These are phyloP conservation scores for Xyrichtys novacula DNA, from an alignment of 2,797 vertebrate species.

Conservation along the genomic window DNA sequence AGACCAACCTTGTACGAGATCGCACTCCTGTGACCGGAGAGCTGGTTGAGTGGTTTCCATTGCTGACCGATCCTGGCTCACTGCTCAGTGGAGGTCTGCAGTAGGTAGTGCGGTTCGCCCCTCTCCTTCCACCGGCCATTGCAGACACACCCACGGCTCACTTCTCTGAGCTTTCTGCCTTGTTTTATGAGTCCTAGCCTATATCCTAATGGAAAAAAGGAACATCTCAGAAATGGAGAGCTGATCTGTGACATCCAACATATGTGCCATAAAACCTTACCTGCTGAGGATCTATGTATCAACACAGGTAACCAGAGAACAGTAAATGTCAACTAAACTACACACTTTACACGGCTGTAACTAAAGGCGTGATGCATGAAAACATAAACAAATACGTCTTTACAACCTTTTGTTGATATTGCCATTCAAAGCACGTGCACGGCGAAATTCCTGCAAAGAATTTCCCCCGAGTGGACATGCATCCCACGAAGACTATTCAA, in stretches of 20 bases:
- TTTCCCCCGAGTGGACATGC: neutral
- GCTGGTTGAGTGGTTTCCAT: constrained; percentile 89
- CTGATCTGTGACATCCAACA: neutral
- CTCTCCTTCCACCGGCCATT: constrained; percentile 97
- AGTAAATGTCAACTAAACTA: no score
- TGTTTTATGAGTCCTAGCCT: constrained; percentile 7
- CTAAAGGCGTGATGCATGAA: neutral
- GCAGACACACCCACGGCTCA: constrained; percentile 70
- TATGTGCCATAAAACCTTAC: neutral
- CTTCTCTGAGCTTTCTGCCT: constrained; percentile 13
- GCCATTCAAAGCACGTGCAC: neutral
- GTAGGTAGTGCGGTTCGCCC: constrained; percentile 94
- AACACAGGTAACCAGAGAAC: no score
- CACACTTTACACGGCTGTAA: neutral
- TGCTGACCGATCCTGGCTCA: constrained; percentile 90
- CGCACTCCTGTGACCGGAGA: constrained; percentile 94
- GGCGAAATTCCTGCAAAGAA: neutral
- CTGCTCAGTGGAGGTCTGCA: constrained; percentile 92
- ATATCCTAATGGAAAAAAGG: constrained; percentile 21
- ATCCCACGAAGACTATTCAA: neutral
- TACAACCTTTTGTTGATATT: neutral
- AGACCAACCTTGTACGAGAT: constrained; percentile 90
- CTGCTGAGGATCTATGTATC: no score
- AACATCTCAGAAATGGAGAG: constrained; percentile 1
- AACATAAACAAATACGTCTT: constrained; percentile 3